A percentile compares a stretch with the other conserved stretches of the same genome.
Conservation (phyloP, 2,797 vertebrate genomes). For the Manis crassicaudata region DNA sequence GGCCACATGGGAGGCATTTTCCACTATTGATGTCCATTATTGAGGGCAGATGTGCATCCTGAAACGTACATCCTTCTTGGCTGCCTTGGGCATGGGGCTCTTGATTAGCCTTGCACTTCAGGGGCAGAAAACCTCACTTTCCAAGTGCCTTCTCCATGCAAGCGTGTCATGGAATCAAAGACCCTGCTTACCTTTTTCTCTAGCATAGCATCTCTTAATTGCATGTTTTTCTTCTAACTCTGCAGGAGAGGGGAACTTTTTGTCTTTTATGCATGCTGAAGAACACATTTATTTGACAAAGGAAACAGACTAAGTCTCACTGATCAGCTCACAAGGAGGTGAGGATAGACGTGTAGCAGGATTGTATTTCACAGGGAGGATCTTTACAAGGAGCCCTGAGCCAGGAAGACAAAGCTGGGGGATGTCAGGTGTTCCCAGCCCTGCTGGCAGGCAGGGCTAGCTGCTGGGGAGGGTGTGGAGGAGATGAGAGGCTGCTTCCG, state of each 20-base stretch:
- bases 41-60: background rate
- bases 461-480: background rate
- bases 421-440: background rate
- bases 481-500: background rate
- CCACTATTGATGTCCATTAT: background rate
- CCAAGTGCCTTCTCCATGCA: background rate
- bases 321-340: background rate
- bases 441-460: background rate
- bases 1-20: background rate
- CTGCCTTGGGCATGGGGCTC: accelerated
- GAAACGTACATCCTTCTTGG: background rate
- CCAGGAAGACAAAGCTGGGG: background rate
- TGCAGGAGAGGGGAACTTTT: background rate
- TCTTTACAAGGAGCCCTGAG: background rate
- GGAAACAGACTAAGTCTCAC: background rate
- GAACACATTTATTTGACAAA: background rate
- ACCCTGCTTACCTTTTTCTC: background rate
- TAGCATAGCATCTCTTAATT: background rate
- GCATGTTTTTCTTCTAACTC: background rate
- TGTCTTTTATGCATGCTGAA: background rate
- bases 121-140: background rate
- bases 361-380: background rate
- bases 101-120: background rate
- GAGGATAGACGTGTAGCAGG: background rate
- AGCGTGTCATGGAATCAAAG: background rate